A percentile compares a stretch with the other conserved stretches of the same genome.
Evolutionary conservation across 2,888 invertebrate species (phyloP).

Genomic region (Apamea monoglypha): DNA sequence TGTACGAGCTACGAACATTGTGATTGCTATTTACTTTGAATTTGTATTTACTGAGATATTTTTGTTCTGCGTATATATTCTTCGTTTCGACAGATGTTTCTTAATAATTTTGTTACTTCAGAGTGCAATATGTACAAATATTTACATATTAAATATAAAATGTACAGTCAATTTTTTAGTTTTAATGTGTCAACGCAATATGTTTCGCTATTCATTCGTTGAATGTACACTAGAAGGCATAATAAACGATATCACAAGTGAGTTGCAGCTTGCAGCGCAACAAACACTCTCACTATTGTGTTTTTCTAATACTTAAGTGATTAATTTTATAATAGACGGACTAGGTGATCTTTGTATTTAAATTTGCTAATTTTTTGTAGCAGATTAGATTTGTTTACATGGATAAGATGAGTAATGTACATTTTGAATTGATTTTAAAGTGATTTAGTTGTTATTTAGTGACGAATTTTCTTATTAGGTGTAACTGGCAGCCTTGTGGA

Average conservation of each 20-base stretch:
- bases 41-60: conserved; percentile 85
- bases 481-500: conserved; percentile 86
- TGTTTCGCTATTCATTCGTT: conserved; percentile 85
- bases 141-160: conserved; percentile 90
- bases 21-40: conserved; percentile 86
- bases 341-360: conserved; percentile 89
- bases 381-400: conserved; percentile 90
- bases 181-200: conserved; percentile 90
- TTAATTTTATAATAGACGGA: conserved; percentile 89
- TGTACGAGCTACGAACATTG: conserved; percentile 89
- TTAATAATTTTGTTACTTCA: conserved; percentile 90
- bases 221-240: conserved; percentile 88
- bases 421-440: conserved; percentile 90
- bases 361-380: conserved; percentile 90
- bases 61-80: conserved; percentile 85
- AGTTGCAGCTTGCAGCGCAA: conserved; percentile 73
- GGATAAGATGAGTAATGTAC: conserved; percentile 89
- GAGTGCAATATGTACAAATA: conserved; percentile 94
- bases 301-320: conserved; percentile 89
- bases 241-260: conserved; percentile 88
- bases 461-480: conserved; percentile 88
- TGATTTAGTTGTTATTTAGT: conserved; percentile 91
- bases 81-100: conserved; percentile 87
- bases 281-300: conserved; percentile 83
- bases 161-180: conserved; percentile 90